Evolutionary conservation across 1,140 invertebrate genomes (phyloP), one percentile per base, ranked within the genome.

Genomic region (Heliconius hewitsoni): DNA sequence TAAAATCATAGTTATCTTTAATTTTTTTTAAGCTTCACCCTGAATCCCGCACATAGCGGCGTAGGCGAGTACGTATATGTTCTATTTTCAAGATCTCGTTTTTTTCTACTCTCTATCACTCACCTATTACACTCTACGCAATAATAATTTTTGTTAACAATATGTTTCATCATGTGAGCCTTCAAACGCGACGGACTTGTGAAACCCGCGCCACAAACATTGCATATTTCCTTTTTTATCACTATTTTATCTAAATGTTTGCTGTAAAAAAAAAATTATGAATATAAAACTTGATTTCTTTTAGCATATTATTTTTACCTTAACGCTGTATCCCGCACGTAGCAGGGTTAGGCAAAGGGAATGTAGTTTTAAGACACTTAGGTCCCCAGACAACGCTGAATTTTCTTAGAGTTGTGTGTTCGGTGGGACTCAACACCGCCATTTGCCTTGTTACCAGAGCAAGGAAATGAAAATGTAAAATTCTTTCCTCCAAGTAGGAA

Each of bases 121-220:
- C 70, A 93, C 91, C 90, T 91, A 71, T 92, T 88, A 78, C 92
- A 93, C 73, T 93, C 92, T 8, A 93, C 91, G 76, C 92, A 92
- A 60, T 92, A 92, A 71, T 80, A 89, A n/a, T 89, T 79, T 42
- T 83, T 85, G 0, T 13, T 74, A 11, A 72, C 8, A 0, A 86
- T 81, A 55, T 93, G 90, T 39, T 88, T 91, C 16, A 78, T 73
- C 71, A 83, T 84, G 66, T 92, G 91, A 9, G 81, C 86, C 75
- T 82, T 81, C 0, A 93, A 80, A 3, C 83, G 83, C 1, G 91
- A 91, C 0, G 91, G 90, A 4, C 85, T 60, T 8, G 73, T 77
- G 81, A 92, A 93, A 0, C 76, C 86, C 52, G 74, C 78, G 0
- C 88, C 90, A 50, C 92, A 93, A 13, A 89, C 85, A 2, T 74